A percentile compares a stretch with the other conserved stretches of the same genome.
These are phyloP conservation scores for Piaya cayana DNA, from an alignment of 2,113 vertebrate species.

Conservation along the genomic window DNA sequence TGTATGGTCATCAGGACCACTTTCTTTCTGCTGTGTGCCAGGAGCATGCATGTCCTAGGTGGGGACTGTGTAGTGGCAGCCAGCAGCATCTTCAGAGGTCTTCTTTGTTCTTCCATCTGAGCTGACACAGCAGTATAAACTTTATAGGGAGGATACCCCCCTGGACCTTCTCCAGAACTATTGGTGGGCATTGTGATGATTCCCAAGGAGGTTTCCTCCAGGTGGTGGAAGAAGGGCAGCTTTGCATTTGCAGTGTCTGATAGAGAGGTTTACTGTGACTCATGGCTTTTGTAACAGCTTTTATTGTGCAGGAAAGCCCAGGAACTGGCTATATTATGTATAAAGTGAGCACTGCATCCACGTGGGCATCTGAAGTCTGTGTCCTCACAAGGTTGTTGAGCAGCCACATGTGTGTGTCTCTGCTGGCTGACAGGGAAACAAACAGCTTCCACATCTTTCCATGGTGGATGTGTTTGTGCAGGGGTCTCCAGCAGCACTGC, in stretches of 20 bases:
- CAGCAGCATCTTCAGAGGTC: slow-evolving; percentile 11
- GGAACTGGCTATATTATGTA: neutral
- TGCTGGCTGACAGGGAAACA: neutral
- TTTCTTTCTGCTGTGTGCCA: rapidly evolving
- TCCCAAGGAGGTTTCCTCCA: neutral
- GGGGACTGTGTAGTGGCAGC: neutral
- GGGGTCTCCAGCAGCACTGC: neutral
- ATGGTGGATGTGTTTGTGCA: rapidly evolving
- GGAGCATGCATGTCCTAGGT: neutral
- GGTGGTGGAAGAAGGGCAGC: neutral
- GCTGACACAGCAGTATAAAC: slow-evolving; percentile 69
- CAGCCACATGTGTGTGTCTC: rapidly evolving
- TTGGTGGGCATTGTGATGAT: neutral
- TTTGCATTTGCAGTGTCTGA: neutral
- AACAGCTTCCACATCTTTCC: neutral
- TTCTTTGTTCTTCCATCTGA: slow-evolving; percentile 64
- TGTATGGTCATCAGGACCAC: rapidly evolving
- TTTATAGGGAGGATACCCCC: slow-evolving; percentile 58
- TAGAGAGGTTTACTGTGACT: neutral
- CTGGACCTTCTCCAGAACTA: neutral
- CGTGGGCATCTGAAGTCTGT: neutral
- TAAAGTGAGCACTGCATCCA: neutral
- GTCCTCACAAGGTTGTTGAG: neutral
- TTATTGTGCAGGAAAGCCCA: neutral
- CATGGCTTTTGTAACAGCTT: neutral